phyloP scores from a whole-genome alignment of 2,888 invertebrate genomes.

The Candidula unifasciata region DNA sequence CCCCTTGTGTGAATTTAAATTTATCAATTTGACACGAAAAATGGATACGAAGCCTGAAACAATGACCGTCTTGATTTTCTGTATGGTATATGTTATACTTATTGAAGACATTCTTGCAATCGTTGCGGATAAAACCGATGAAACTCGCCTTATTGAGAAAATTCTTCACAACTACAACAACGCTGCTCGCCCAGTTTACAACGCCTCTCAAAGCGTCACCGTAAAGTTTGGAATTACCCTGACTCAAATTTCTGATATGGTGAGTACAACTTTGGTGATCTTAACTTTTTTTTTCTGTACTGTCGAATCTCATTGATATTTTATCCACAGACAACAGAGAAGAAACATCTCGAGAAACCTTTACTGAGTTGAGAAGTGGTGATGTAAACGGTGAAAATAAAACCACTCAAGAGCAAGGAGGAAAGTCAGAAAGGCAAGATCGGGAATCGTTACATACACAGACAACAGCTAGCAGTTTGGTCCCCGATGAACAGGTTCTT shows the following conservation, averaged over 20 bases:
- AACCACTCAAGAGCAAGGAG: neutral
- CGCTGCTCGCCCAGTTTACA: constrained; percentile 76
- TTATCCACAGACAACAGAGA: neutral
- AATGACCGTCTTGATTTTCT: neutral
- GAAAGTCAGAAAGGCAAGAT: neutral
- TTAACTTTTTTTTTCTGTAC: neutral
- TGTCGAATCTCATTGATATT: neutral
- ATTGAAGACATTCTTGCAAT: no score
- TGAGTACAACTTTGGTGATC: constrained; percentile 62
- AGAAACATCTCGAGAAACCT: neutral
- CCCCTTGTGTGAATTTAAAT: neutral
- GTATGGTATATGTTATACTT: neutral
- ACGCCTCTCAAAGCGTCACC: constrained; percentile 74
- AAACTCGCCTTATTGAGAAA: constrained; percentile 73
- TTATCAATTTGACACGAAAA: neutral
- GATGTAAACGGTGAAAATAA: neutral
- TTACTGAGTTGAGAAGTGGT: neutral
- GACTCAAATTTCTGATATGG: constrained; percentile 77
- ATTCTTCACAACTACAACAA: constrained; percentile 74
- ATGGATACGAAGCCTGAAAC: neutral
- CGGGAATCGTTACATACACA: neutral
- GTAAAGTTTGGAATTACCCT: constrained; percentile 77
- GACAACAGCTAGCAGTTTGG: neutral
- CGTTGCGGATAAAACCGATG: constrained; percentile 64
- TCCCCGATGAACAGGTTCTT: constrained; percentile 75